Evolutionary conservation across 1,140 invertebrate genomes (phyloP).

Genomic region (Macrobrachium rosenbergii): DNA sequence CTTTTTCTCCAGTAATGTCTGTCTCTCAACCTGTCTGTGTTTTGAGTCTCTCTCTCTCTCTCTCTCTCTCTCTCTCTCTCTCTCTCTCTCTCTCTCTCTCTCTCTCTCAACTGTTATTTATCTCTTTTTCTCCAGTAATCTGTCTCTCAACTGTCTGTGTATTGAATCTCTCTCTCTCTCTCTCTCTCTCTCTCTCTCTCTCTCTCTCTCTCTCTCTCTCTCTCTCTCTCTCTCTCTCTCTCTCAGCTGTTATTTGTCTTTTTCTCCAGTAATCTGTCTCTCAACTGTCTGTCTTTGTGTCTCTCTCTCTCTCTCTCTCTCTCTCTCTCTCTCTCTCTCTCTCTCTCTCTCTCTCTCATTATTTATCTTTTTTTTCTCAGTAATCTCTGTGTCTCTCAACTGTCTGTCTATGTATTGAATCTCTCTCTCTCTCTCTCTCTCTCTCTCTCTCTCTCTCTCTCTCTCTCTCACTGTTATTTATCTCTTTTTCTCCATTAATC

Average conservation of each 20-base stretch:
- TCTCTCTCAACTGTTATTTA: too few relatives aligned
- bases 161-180: conserved; percentile 5
- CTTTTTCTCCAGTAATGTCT: conserved; percentile 22
- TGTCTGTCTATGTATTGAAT: too few relatives aligned
- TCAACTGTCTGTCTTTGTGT: conserved; percentile 30
- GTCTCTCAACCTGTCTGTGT: conserved; percentile 32
- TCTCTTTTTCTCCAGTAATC: conserved; percentile 25
- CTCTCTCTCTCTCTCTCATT: conserved; percentile 15
- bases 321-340: conserved; percentile 25
- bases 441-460: too few relatives aligned
- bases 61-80: conserved; percentile 5
- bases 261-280: conserved; percentile 14
- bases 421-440: too few relatives aligned
- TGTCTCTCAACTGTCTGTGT: conserved; percentile 30
- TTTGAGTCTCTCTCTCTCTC: conserved; percentile 11
- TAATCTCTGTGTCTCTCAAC: conserved; percentile 17
- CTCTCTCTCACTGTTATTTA: too few relatives aligned
- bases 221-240: too few relatives aligned
- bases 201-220: conserved; percentile 26
- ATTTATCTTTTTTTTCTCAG: too few relatives aligned
- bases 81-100: conserved; percentile 32
- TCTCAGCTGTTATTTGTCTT: too few relatives aligned
- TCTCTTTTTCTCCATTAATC: too few relatives aligned
- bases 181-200: conserved; percentile 5
- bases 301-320: conserved; percentile 1